Conservation (phyloP, 2,888 invertebrate genomes). For the Megamerina dolium region DNA sequence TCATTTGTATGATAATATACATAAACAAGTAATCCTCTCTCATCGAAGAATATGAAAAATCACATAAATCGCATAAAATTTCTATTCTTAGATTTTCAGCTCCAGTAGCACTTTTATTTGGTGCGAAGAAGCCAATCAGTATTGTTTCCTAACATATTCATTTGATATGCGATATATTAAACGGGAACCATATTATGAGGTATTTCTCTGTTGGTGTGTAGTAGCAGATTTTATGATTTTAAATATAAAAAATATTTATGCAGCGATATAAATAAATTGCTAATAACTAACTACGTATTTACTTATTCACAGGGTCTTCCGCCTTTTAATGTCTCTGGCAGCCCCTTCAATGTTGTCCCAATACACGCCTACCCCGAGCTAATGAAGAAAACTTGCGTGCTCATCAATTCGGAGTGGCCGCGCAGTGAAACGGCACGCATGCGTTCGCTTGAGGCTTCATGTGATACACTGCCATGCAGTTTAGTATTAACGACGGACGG, state of each 20-base stretch:
- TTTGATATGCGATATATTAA: conserved; percentile 43
- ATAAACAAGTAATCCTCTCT: too few relatives aligned
- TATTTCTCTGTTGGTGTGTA: conserved; percentile 28
- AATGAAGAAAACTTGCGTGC: conserved; percentile 63
- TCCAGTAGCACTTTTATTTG: conserved; percentile 26
- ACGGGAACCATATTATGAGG: conserved; percentile 47
- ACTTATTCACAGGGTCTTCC: conserved; percentile 42
- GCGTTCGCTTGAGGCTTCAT: conserved; percentile 66
- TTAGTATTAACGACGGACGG: conserved; percentile 59
- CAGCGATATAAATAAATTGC: neutral
- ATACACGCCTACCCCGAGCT: conserved; percentile 69
- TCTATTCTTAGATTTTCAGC: conserved; percentile 31
- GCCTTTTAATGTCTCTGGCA: conserved; percentile 48
- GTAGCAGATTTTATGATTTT: conserved; percentile 1
- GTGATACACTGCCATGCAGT: conserved; percentile 66
- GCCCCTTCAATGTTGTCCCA: conserved; percentile 56
- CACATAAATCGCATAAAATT: conserved; percentile 11
- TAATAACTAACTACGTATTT: conserved; percentile 4
- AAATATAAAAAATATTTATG: neutral
- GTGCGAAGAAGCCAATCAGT: conserved; percentile 15
- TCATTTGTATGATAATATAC: too few relatives aligned
- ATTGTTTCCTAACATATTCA: conserved; percentile 9
- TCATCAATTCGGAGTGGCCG: conserved; percentile 84
- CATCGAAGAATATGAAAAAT: conserved; percentile 12
- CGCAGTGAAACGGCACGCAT: conserved; percentile 73